Evolutionary conservation across 2,797 vertebrate species (phyloP), one percentile per base, ranked within the genome.

Genomic region (Rhadinocentrus ornatus): DNA sequence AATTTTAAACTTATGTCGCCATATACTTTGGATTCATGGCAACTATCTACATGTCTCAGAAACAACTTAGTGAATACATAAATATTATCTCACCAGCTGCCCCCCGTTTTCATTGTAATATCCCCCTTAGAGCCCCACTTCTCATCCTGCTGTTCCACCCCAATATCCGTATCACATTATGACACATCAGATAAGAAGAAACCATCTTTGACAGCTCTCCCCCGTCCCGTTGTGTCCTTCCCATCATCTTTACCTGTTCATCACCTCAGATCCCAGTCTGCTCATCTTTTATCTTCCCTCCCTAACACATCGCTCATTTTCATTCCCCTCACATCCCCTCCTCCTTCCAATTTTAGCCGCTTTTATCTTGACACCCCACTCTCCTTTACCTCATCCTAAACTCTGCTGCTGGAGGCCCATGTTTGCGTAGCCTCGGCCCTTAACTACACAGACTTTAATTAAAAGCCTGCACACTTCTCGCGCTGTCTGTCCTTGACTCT

Each of bases 361-460:
- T 62, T 62, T 62, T 44, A 57, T 81, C 61, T 71, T 75, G 41
- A 68, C 69, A 10, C 62, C 62, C 77, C 52, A 0, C 60, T 59
- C 79, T 82, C 75, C 74, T 86, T 62, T 83, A 59, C 76, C 78
- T 86, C 85, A 81, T 85, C 82, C 84, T 81, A 80, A 85, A 89
- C 84, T 80, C 67, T 83, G 82, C 75, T 75, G 80, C 71, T n/a
- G 75, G 91, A 89, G 87, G 88, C 88, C 90, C 72, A 32, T 93
- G 87, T 92, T 93, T 92, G 87, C 84, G 85, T 78, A 89, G 83
- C 86, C 85, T 70, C 6, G 77, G 82, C 81, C 81, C 88, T 88
- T 82, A 85, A 80, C 88, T 77, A 91, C 85, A 85, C 88, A 89
- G 74, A 76, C 82, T 88, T 90, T 92, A 90, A 94, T 93, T 92